A percentile compares a stretch with the other conserved stretches of the same genome.
These are phyloP conservation scores for Scatophagus argus DNA, from an alignment of 2,113 vertebrate genomes.

Conservation along the genomic window DNA sequence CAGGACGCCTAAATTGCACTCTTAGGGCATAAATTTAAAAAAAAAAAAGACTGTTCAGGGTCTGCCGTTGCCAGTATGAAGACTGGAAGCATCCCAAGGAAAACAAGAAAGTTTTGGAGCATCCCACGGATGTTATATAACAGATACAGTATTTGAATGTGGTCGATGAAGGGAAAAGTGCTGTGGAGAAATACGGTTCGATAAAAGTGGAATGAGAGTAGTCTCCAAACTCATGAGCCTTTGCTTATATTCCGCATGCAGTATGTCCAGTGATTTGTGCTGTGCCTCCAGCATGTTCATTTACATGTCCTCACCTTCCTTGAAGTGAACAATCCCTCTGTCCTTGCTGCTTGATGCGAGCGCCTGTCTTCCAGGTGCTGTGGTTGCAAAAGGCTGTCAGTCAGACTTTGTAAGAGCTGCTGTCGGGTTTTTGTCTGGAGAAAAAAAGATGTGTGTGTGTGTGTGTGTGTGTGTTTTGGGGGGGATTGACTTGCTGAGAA, in stretches of 20 bases:
- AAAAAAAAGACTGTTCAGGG: not conserved
- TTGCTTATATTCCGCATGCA: not conserved
- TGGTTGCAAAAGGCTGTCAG: slow-evolving; percentile 40
- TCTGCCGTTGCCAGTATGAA: slow-evolving; percentile 13
- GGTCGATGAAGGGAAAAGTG: slow-evolving; percentile 1
- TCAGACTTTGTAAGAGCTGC: slow-evolving; percentile 20
- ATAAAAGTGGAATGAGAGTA: not conserved
- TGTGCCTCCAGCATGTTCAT: not conserved
- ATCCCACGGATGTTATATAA: slow-evolving; percentile 44
- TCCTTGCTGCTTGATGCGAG: not conserved
- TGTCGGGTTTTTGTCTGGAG: slow-evolving; percentile 10
- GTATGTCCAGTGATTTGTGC: not conserved
- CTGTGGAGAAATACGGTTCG: not conserved
- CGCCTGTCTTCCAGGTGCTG: slow-evolving; percentile 9
- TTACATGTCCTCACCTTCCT: not conserved
- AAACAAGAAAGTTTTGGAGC: slow-evolving; percentile 32
- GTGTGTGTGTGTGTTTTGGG: too few relatives aligned
- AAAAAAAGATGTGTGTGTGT: too few relatives aligned
- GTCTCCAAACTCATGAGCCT: not conserved
- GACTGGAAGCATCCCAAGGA: not conserved
- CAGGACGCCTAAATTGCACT: not conserved
- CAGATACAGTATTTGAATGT: slow-evolving; percentile 10
- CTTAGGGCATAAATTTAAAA: slow-evolving; percentile 23
- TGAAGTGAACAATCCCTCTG: not conserved
- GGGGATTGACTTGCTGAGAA: slow-evolving; percentile 20